Base-by-base conservation (phyloP, 2,113 vertebrate genomes). In the Hyaena hyaena region DNA sequence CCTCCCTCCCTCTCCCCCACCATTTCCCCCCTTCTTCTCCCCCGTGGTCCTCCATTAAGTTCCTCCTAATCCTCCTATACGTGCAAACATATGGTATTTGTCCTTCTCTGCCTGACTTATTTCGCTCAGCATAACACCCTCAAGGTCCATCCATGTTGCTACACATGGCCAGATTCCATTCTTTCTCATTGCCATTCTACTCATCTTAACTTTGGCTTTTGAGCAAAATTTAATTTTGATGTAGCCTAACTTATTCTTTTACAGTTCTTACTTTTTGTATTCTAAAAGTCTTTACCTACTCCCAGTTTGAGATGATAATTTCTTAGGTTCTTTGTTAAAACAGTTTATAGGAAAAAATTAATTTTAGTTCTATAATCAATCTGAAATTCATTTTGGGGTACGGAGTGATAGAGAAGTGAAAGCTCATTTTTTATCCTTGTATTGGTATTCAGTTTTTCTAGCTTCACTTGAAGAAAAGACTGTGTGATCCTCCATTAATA, bases 131-230 rank as follows among this genome's bases (percentile, higher is more conserved):
- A 4, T 39, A 39, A 39, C 39, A 39, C 39, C 39, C 39, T 39
- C 39, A 39, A 39, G 39, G 39, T 39, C 39, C 39, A 39, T 39
- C 39, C 39, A 39, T 39, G 39, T 39, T 39, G 39, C 39, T 39
- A 39, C 39, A 39, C 39, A 39, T 39, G 39, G 39, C 39, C 39
- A 39, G 39, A 39, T 39, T 39, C 3, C 39, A 39, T 39, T 39
- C 3, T 39, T 39, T 39, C 39, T 39, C 39, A 39, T 39, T 39
- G 39, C 39, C 39, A 39, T 39, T 39, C 39, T 39, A 39, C 39
- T 39, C 39, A 39, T 68, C 10, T 35, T 85, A 84, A 43, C 39
- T 88, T 24, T 93, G 26, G 26, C 53, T 97, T 95, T 96, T 93
- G 77, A 88, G 24, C 26, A 90, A 43, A 50, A 28, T 84, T 90